A percentile compares a stretch with the other conserved stretches of the same genome.
These are phyloP conservation scores for Pipistrellus pipistrellus DNA, from an alignment of 2,797 vertebrate genomes.

Conservation along the genomic window DNA sequence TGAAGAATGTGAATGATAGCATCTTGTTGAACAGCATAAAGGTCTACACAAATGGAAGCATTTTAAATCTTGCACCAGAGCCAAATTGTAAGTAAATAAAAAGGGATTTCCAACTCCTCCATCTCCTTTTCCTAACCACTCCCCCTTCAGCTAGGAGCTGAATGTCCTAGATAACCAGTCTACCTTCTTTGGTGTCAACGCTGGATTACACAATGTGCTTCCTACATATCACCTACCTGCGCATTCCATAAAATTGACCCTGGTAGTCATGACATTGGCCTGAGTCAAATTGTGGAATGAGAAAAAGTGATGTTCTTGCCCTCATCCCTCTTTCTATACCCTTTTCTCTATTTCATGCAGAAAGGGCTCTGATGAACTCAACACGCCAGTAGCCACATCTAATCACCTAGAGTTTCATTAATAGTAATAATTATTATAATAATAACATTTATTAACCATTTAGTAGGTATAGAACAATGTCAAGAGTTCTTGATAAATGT, in stretches of 20 bases:
- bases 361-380: neutral
- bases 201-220: neutral
- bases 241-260: neutral
- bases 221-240: neutral
- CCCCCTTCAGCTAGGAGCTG: neutral
- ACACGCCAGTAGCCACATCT: neutral
- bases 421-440: neutral
- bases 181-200: neutral
- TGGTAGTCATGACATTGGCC: neutral
- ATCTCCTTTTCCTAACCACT: neutral
- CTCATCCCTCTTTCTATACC: neutral
- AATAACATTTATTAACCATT: neutral
- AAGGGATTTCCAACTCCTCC: neutral
- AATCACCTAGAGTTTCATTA: neutral
- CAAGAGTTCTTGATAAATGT: neutral
- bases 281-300: neutral
- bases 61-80: neutral
- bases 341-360: neutral
- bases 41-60: neutral
- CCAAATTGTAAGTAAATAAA: neutral
- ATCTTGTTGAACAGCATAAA: neutral
- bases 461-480: neutral
- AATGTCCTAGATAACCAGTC: neutral
- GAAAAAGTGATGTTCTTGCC: neutral
- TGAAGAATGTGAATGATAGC: neutral